These are phyloP conservation scores for Barbus barbus DNA, from an alignment of 2,113 vertebrate species.

Conservation along the genomic window DNA sequence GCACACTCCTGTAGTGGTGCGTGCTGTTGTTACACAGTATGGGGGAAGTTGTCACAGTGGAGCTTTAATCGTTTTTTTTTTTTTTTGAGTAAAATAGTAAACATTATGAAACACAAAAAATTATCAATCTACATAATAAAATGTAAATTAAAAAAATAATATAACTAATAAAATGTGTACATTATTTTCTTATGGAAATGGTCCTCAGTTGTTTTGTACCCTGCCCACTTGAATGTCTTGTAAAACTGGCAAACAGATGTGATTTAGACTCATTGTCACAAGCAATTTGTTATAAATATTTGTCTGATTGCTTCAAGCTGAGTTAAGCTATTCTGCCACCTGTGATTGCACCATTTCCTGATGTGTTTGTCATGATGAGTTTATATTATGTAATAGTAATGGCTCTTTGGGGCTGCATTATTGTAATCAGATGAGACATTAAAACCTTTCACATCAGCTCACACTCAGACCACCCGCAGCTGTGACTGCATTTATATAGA, in stretches of 20 bases:
- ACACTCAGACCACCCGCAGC: background rate
- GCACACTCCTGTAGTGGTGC: background rate
- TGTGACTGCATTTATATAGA: background rate
- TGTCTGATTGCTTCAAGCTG: too few relatives aligned
- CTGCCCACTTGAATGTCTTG: background rate
- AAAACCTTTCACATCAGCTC: background rate
- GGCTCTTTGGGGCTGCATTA: background rate
- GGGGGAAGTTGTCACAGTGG: background rate
- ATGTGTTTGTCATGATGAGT: background rate
- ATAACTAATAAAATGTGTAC: too few relatives aligned
- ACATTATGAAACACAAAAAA: too few relatives aligned
- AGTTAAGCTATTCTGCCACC: background rate
- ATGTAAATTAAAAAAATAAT: too few relatives aligned
- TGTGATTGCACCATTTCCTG: background rate
- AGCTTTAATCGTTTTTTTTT: background rate
- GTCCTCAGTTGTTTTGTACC: background rate
- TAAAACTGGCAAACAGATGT: background rate
- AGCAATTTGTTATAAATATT: background rate
- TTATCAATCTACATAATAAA: too few relatives aligned
- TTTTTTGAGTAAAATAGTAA: background rate
- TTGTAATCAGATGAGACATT: background rate
- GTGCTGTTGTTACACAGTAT: background rate
- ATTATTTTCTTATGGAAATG: conserved; percentile 4
- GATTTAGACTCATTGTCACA: background rate
- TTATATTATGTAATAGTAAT: background rate